Base-by-base conservation (phyloP, 2,888 invertebrate genomes). In the Microctonus brassicae region DNA sequence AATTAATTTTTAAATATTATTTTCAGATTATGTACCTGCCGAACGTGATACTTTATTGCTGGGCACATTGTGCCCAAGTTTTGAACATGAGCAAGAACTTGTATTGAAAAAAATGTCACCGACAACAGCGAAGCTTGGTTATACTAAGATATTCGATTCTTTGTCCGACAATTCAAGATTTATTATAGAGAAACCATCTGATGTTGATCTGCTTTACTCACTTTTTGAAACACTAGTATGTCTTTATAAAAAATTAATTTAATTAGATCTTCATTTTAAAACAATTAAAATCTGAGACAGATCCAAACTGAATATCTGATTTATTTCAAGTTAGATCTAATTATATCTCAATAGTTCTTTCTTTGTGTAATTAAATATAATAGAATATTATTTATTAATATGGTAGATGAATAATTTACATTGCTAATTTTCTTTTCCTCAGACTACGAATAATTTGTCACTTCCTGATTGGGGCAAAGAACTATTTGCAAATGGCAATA, bases 401-500 rank as follows among this genome's bases (percentile, higher is more conserved):
- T n/a, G n/a, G n/a, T n/a, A n/a, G n/a, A n/a, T n/a, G n/a, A n/a
- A n/a, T n/a, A n/a, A n/a, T n/a, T n/a, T n/a, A n/a, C n/a, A n/a
- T n/a, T n/a, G n/a, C n/a, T n/a, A n/a, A n/a, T 33, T 20, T 52
- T 47, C 17, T 53, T 47, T 9, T 17, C 68, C 72, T 34, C 26
- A 77, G 78, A 72, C 68, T n/a, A 53, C 69, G 53, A 29, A 11
- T 13, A 75, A 75, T 64, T 57, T 39, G 4, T 66, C 70, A 20
- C 63, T 78, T 34, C 78, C 78, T 6, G 60, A 39, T 22, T 90
- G 90, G 90, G 89, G 89, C 10, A 89, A 89, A 78, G 88, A 88
- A 68, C 89, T 90, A 2, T 79, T 72, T 70, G 75, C 79, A 4
- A 88, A 90, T 73, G 76, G 75, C 1, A 74, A 76, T 13, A 75